These are phyloP conservation scores for Tigriopus japonicus DNA, from an alignment of 1,140 invertebrate genomes.

Conservation along the genomic window DNA sequence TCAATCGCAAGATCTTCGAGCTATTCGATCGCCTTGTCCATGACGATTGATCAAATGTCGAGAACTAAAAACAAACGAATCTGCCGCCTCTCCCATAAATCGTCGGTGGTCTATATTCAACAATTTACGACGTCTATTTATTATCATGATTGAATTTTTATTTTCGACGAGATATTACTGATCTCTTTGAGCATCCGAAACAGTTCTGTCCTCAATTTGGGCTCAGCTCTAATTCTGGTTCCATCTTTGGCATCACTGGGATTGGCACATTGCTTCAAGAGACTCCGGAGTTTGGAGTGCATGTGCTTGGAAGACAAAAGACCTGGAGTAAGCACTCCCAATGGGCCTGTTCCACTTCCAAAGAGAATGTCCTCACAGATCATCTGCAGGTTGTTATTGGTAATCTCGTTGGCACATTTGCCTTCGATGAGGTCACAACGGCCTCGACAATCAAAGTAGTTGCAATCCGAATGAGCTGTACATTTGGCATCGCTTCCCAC, in stretches of 20 bases:
- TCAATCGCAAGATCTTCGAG: too few relatives aligned
- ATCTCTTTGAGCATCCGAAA: background rate
- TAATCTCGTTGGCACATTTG: constrained; percentile 31
- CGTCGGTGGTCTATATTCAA: too few relatives aligned
- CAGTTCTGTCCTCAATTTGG: background rate
- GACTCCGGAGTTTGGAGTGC: background rate
- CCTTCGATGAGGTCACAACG: constrained; percentile 30
- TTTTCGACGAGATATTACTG: background rate
- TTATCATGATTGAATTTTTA: background rate
- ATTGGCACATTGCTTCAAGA: background rate
- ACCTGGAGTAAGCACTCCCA: background rate
- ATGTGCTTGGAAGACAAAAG: background rate
- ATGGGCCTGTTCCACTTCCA: constrained; percentile 26
- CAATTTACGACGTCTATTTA: too few relatives aligned
- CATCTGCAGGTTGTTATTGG: constrained; percentile 41
- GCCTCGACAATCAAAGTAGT: constrained; percentile 42
- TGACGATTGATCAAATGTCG: too few relatives aligned
- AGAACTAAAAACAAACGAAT: too few relatives aligned
- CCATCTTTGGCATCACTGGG: background rate
- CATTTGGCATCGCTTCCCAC: constrained; percentile 29
- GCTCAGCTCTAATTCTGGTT: background rate
- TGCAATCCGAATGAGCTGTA: constrained; percentile 36
- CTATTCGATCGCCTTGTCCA: too few relatives aligned
- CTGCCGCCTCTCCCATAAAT: too few relatives aligned
- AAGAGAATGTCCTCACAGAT: constrained; percentile 42